A percentile compares a stretch with the other conserved stretches of the same genome.
Evolutionary conservation across 2,888 invertebrate species (phyloP).

Genomic region (Phania funesta): DNA sequence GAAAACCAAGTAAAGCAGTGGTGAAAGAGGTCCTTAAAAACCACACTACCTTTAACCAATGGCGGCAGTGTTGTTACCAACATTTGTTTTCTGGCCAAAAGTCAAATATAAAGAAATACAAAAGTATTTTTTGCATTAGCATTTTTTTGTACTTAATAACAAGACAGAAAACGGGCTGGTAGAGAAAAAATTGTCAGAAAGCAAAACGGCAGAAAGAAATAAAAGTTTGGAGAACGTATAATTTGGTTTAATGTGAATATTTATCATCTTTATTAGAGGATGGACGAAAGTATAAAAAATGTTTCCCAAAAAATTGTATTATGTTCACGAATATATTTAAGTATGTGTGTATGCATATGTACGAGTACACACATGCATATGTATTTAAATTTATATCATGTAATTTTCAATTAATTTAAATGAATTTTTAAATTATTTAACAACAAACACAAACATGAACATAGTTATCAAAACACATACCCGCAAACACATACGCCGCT

Average conservation of each 20-base stretch:
- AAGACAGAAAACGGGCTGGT: constrained; percentile 44
- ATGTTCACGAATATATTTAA: no score
- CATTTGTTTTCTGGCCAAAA: constrained; percentile 59
- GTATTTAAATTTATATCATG: constrained; percentile 62
- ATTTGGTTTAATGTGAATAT: constrained; percentile 80
- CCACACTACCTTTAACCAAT: constrained; percentile 18
- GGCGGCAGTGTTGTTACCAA: constrained; percentile 37
- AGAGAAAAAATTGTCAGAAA: constrained; percentile 58
- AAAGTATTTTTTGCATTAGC: constrained; percentile 32
- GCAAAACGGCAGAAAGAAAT: constrained; percentile 21
- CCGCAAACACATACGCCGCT: not conserved
- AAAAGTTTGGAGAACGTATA: constrained; percentile 74
- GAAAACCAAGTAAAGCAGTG: not conserved
- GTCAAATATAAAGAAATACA: constrained; percentile 34
- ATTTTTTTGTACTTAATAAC: constrained; percentile 57
- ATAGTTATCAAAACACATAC: not conserved
- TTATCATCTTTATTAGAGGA: constrained; percentile 74
- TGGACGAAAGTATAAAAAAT: constrained; percentile 20
- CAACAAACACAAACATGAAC: constrained; percentile 50
- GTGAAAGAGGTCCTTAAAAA: constrained; percentile 35
- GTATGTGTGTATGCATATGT: no score
- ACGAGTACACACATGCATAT: no score
- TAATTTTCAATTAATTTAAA: constrained; percentile 68
- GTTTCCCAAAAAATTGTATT: constrained; percentile 2
- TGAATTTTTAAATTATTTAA: constrained; percentile 60